Conservation (phyloP, 2,113 vertebrate species). For the Archocentrus centrarchus region DNA sequence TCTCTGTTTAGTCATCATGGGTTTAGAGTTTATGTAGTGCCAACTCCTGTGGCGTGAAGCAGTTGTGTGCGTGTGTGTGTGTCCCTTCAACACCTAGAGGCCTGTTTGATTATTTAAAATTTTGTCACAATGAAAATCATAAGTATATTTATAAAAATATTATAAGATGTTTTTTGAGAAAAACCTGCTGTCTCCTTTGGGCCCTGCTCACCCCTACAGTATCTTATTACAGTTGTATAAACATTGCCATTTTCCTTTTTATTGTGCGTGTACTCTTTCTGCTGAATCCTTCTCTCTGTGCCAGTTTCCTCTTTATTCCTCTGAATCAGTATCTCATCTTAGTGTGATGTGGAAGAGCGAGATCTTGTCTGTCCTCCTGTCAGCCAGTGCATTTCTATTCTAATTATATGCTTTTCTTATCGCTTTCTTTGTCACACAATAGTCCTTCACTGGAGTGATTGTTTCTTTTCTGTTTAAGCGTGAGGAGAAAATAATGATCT, state of each 20-base stretch:
- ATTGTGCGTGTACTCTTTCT: conserved; percentile 23
- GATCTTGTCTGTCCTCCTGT: conserved; percentile 40
- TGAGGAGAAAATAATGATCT: conserved; percentile 21
- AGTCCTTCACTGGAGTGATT: conserved; percentile 29
- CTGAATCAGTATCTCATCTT: conserved; percentile 33
- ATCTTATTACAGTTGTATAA: conserved; percentile 23
- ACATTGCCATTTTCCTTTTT: conserved; percentile 22
- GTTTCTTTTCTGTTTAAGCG: conserved; percentile 23
- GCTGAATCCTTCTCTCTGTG: conserved; percentile 16
- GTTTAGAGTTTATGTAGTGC: neutral
- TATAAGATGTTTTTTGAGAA: neutral
- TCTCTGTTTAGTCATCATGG: neutral
- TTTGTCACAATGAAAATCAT: neutral
- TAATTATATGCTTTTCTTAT: conserved; percentile 60
- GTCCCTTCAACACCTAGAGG: neutral
- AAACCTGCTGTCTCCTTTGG: neutral
- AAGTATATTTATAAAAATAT: neutral
- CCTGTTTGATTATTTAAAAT: neutral
- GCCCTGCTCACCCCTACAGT: neutral
- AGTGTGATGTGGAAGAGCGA: conserved; percentile 7
- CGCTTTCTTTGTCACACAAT: conserved; percentile 49
- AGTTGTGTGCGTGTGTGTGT: neutral
- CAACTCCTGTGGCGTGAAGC: neutral
- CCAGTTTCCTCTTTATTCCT: conserved; percentile 41
- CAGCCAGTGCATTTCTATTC: conserved; percentile 45